Percentiles rank a stretch among this genome's conserved stretches.
Evolutionary conservation across 2,888 invertebrate genomes (phyloP).

Genomic region (Venustoraphidia nigricollis): DNA sequence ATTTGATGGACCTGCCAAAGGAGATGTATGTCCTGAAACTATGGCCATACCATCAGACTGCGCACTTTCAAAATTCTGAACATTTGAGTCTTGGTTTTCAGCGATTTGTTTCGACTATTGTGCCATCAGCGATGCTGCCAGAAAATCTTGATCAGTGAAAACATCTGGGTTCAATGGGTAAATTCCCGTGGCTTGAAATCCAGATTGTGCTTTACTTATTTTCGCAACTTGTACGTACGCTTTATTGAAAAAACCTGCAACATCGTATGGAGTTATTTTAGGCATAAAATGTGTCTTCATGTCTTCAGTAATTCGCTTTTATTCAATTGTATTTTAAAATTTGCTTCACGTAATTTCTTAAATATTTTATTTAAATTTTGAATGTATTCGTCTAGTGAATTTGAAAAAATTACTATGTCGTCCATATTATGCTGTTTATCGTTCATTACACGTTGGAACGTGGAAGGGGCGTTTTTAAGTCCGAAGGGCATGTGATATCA

Average conservation of each 20-base stretch:
- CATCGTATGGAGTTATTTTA: constrained; percentile 9
- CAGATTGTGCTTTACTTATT: constrained; percentile 12
- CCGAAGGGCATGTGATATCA: too few relatives aligned
- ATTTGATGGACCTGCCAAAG: constrained; percentile 12
- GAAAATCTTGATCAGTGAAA: constrained; percentile 13
- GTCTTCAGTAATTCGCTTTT: too few relatives aligned
- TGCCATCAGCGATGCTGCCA: constrained; percentile 11
- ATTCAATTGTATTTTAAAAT: too few relatives aligned
- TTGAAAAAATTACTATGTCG: too few relatives aligned
- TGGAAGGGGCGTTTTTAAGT: too few relatives aligned
- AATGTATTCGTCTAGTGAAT: too few relatives aligned
- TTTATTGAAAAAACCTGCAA: constrained; percentile 9
- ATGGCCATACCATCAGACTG: constrained; percentile 10
- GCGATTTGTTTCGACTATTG: constrained; percentile 10
- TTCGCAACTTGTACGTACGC: constrained; percentile 8
- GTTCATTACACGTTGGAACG: too few relatives aligned
- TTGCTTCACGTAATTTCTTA: too few relatives aligned
- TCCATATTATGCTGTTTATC: too few relatives aligned
- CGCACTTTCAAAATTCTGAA: constrained; percentile 11
- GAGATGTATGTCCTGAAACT: constrained; percentile 11
- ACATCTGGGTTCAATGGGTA: constrained; percentile 14
- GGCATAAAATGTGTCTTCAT: constrained; percentile 7
- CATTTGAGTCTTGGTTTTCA: constrained; percentile 11
- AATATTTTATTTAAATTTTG: too few relatives aligned
- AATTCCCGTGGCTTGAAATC: constrained; percentile 11